Percentiles rank a stretch among this genome's conserved stretches.
These are phyloP conservation scores for Ammodramus savannarum DNA, from an alignment of 2,113 vertebrate genomes.

Conservation along the genomic window DNA sequence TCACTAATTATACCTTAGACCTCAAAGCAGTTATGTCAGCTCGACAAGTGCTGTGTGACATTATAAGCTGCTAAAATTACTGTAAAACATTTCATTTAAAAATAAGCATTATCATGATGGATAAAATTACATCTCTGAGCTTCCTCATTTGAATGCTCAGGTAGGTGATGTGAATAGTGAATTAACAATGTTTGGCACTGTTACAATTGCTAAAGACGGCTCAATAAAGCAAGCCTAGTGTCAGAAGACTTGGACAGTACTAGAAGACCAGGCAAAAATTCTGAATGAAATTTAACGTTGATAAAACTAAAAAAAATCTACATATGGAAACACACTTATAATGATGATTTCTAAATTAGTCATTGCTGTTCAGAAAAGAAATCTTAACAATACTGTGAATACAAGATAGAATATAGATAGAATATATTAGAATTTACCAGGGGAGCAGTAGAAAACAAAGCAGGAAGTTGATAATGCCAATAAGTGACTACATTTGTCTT, in stretches of 20 bases:
- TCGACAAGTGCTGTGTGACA: neutral
- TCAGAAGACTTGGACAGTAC: neutral
- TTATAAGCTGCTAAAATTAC: neutral
- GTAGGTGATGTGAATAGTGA: neutral
- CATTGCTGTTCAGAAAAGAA: neutral
- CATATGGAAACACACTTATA: neutral
- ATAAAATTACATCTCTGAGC: neutral
- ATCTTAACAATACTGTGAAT: neutral
- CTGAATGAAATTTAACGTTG: neutral
- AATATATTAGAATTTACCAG: neutral
- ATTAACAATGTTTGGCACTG: neutral
- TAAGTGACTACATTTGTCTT: neutral
- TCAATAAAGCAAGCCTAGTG: neutral
- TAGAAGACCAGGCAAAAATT: neutral
- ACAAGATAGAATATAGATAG: neutral
- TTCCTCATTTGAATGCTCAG: slow-evolving; percentile 6
- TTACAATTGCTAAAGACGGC: neutral
- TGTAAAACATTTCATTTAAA: slow-evolving; percentile 8
- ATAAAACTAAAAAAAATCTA: too few species aligned
- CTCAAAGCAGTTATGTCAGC: neutral
- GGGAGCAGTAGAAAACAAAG: neutral
- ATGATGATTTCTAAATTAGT: neutral
- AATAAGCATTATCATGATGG: neutral
- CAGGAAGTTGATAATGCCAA: neutral
- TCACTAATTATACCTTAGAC: neutral